Conservation (phyloP, 1,140 invertebrate genomes). For the Penaeus chinensis region DNA sequence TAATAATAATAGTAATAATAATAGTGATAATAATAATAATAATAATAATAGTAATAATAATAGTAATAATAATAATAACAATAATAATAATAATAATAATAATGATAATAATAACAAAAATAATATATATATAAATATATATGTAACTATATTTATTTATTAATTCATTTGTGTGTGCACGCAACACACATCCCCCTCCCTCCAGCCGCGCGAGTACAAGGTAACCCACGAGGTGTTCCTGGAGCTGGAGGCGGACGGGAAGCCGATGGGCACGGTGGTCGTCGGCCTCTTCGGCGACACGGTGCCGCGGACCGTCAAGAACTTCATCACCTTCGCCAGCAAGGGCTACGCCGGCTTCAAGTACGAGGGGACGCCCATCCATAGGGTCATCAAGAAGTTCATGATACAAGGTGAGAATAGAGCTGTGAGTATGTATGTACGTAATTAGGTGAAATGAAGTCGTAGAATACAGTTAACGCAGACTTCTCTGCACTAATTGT, state of each 20-base stretch:
- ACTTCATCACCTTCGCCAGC: conserved; percentile 75
- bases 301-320: conserved; percentile 75
- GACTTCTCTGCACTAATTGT: too few relatives aligned
- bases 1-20: too few relatives aligned
- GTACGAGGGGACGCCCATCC: conserved; percentile 75
- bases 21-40: too few relatives aligned
- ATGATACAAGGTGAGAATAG: conserved; percentile 73
- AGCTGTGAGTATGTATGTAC: background rate
- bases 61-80: too few relatives aligned
- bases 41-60: too few relatives aligned
- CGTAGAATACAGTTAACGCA: too few relatives aligned
- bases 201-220: conserved; percentile 51
- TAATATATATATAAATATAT: too few relatives aligned
- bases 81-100: too few relatives aligned
- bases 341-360: conserved; percentile 63
- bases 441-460: background rate
- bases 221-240: conserved; percentile 81
- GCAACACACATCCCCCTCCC: background rate
- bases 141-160: too few relatives aligned
- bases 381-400: conserved; percentile 92
- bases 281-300: conserved; percentile 75
- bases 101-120: too few relatives aligned
- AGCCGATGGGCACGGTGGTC: conserved; percentile 73
- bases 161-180: background rate
- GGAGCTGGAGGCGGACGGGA: conserved; percentile 85